A percentile compares a stretch with the other conserved stretches of the same genome.
These are phyloP conservation scores for Synanthedon vespiformis DNA, from an alignment of 2,888 invertebrate genomes.

Conservation along the genomic window DNA sequence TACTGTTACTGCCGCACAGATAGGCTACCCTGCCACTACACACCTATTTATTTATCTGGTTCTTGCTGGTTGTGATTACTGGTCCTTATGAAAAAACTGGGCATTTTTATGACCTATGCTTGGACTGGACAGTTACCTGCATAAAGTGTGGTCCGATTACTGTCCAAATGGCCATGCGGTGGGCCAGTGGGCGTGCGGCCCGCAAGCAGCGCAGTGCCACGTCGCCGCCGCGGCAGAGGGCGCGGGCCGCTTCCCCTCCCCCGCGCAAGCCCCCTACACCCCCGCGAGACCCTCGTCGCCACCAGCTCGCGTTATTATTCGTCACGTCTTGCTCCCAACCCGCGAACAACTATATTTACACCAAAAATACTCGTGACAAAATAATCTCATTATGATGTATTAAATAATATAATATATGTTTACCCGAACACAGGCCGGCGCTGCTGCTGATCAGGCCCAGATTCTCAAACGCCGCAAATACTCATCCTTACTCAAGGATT, in stretches of 20 bases:
- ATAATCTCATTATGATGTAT: too few species aligned
- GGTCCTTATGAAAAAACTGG: too few species aligned
- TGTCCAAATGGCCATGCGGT: slow-evolving; percentile 93
- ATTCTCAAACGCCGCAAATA: too few species aligned
- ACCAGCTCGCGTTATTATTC: slow-evolving; percentile 35
- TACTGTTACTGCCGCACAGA: too few species aligned
- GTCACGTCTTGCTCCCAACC: slow-evolving; percentile 41
- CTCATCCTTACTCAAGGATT: too few species aligned
- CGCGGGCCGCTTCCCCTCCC: slow-evolving; percentile 45
- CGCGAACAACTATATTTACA: slow-evolving; percentile 34
- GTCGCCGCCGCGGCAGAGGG: slow-evolving; percentile 88
- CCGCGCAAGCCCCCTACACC: slow-evolving; percentile 12
- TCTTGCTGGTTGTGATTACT: too few species aligned
- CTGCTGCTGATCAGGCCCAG: too few species aligned
- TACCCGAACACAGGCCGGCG: too few species aligned
- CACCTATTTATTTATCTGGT: too few species aligned
- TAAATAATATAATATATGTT: too few species aligned
- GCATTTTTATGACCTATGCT: background rate
- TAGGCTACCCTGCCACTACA: too few species aligned
- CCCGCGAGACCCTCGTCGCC: slow-evolving; percentile 1
- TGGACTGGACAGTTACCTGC: slow-evolving; percentile 75
- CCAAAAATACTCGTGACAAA: too few species aligned
- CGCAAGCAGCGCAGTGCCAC: slow-evolving; percentile 88
- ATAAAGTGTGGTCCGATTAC: slow-evolving; percentile 93
- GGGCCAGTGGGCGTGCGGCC: slow-evolving; percentile 88